A percentile compares a stretch with the other conserved stretches of the same genome.
Evolutionary conservation across 1,140 invertebrate species (phyloP).

Genomic region (Ganaspis sp.): DNA sequence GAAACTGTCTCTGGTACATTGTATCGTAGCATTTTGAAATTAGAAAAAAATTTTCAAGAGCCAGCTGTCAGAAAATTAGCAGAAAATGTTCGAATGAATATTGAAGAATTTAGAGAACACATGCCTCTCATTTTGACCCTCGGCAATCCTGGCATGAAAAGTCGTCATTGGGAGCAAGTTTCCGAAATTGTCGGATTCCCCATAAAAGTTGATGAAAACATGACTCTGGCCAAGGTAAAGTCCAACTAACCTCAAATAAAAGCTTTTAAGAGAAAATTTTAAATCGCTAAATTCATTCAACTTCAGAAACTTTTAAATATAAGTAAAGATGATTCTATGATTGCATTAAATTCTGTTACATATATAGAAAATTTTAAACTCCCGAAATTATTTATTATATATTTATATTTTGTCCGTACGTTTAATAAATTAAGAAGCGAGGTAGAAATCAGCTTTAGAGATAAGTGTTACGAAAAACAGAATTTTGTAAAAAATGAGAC

Average conservation of each 20-base stretch:
- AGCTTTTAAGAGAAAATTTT: background rate
- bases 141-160: slow-evolving; percentile 95
- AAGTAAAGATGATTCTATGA: no score
- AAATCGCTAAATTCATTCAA: no score
- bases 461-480: no score
- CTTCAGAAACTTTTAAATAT: no score
- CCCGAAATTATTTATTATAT: no score
- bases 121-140: slow-evolving; percentile 94
- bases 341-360: no score
- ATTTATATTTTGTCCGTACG: no score
- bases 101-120: slow-evolving; percentile 93
- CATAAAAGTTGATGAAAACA: slow-evolving; percentile 88
- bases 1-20: slow-evolving; percentile 88
- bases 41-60: slow-evolving; percentile 90
- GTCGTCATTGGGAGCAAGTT: slow-evolving; percentile 96
- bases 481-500: no score
- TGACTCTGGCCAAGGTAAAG: slow-evolving; percentile 86
- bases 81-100: slow-evolving; percentile 81
- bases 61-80: slow-evolving; percentile 82
- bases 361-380: no score
- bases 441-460: no score
- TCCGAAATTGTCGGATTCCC: slow-evolving; percentile 97
- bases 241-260: background rate
- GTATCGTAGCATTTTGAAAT: slow-evolving; percentile 89
- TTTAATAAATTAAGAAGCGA: no score